Evolutionary conservation across 2,888 invertebrate genomes (phyloP), one percentile per base, ranked within the genome.

Genomic region (Argyra leucocephala): DNA sequence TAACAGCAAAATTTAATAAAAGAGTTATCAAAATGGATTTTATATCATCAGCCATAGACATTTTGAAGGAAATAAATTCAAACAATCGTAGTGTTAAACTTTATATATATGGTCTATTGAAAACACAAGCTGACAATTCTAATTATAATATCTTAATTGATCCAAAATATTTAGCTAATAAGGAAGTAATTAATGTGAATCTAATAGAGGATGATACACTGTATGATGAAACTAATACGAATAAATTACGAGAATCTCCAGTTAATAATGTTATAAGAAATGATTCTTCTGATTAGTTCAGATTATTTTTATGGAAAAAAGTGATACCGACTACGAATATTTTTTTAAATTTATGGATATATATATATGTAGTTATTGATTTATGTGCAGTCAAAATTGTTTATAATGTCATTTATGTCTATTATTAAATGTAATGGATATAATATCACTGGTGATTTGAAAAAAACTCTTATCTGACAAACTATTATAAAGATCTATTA

Each of bases 11-110:
- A 9, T 61, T 61, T 21, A 5, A n/a, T 9, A 31, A 61, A 26
- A 18, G 15, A 21, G 31, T 22, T 26, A 18, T 61, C 10, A 61
- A 61, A 61, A 26, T 24, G 7, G 61, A 61, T 61, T 61, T 61
- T 61, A 31, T 61, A 10, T 21, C 18, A 22, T 21, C 24, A 9
- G 18, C 21, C 3, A 61, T 61, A 21, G 61, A 61, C 7, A 21
- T 61, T 21, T 61, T 31, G 21, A 61, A 61, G 21, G 61, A 61
- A 48, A 18, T 48, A 10, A 31, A n/a, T 26, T 26, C 18, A 21
- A 61, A 24, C 10, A 26, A 61, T n/a, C 15, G 18, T 31, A 61
- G 21, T 9, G 21, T 31, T 3, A 58, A 58, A 22, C 2, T 58
- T 22, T 5, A 58, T 22, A 58, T 48, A 18, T 18, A 18, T 18